These are phyloP conservation scores for Trissolcus japonicus DNA, from an alignment of 2,888 invertebrate species.

Conservation along the genomic window DNA sequence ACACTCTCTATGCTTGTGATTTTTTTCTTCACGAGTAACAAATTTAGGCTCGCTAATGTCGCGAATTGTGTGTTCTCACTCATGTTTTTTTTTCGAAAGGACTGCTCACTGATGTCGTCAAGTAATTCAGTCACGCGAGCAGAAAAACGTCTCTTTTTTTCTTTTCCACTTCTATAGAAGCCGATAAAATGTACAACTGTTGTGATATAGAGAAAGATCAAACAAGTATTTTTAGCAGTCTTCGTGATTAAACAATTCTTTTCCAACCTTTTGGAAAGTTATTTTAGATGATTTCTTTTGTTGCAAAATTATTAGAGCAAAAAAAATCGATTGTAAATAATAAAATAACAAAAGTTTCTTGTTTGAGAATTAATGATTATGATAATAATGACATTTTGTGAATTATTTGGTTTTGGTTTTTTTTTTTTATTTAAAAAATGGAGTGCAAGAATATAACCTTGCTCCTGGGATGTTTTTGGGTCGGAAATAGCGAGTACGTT, in stretches of 20 bases:
- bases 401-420: too few species aligned
- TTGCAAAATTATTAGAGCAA: not conserved
- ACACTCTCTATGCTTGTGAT: not conserved
- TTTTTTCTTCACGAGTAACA: not conserved
- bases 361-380: too few species aligned
- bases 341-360: too few species aligned
- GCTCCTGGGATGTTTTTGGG: constrained; percentile 51
- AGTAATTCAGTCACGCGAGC: constrained; percentile 24
- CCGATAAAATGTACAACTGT: constrained; percentile 15
- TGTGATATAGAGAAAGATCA: constrained; percentile 6
- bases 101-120: not conserved
- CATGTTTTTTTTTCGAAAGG: not conserved
- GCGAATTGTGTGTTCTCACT: constrained; percentile 4
- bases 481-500: constrained; percentile 51
- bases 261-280: not conserved
- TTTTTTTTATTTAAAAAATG: too few species aligned
- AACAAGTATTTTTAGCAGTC: constrained; percentile 3
- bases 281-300: too few species aligned
- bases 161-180: not conserved
- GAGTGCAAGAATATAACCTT: constrained; percentile 32
- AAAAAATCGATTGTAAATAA: not conserved
- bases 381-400: too few species aligned
- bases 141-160: constrained; percentile 6
- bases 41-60: constrained; percentile 13
- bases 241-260: not conserved